A percentile compares a stretch with the other conserved stretches of the same genome.
These are phyloP conservation scores for Ganaspis brasiliensis DNA, from an alignment of 2,888 invertebrate species.

Conservation along the genomic window DNA sequence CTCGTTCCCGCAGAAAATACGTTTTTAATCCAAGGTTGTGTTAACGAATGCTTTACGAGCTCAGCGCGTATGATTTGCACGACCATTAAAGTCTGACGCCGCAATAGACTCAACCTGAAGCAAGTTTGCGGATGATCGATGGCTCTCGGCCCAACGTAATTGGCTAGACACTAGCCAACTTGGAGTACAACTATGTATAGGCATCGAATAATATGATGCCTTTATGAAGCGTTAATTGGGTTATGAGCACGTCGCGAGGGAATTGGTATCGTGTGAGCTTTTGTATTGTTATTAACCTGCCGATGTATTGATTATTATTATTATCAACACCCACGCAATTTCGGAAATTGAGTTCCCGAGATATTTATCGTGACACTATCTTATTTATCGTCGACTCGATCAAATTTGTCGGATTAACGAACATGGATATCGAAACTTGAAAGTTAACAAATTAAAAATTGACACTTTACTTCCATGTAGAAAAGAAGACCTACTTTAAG, in stretches of 20 bases:
- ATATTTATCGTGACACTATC: too few species aligned
- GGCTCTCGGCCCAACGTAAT: slow-evolving; percentile 62
- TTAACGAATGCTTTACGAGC: slow-evolving; percentile 33
- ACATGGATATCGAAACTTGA: too few species aligned
- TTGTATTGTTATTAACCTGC: slow-evolving; percentile 18
- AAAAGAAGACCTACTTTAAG: too few species aligned
- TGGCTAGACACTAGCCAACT: slow-evolving; percentile 62
- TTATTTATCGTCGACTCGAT: too few species aligned
- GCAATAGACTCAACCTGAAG: slow-evolving; percentile 14
- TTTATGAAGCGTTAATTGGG: slow-evolving; percentile 72
- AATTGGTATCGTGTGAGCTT: slow-evolving; percentile 19
- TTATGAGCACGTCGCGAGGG: slow-evolving; percentile 54
- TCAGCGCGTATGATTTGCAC: slow-evolving; percentile 30
- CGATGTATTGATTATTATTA: slow-evolving; percentile 35
- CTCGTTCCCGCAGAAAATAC: slow-evolving; percentile 32
- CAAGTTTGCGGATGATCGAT: slow-evolving; percentile 60
- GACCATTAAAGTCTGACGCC: slow-evolving; percentile 29
- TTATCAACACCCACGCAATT: not conserved
- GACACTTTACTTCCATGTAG: too few species aligned
- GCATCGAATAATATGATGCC: slow-evolving; percentile 66
- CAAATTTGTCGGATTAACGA: too few species aligned
- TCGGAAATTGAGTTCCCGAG: not conserved
- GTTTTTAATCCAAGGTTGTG: slow-evolving; percentile 37
- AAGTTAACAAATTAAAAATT: too few species aligned
- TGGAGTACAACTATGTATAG: slow-evolving; percentile 43